Evolutionary conservation across 2,888 invertebrate genomes (phyloP), one percentile per base, ranked within the genome.

Genomic region (Achlya flavicornis): DNA sequence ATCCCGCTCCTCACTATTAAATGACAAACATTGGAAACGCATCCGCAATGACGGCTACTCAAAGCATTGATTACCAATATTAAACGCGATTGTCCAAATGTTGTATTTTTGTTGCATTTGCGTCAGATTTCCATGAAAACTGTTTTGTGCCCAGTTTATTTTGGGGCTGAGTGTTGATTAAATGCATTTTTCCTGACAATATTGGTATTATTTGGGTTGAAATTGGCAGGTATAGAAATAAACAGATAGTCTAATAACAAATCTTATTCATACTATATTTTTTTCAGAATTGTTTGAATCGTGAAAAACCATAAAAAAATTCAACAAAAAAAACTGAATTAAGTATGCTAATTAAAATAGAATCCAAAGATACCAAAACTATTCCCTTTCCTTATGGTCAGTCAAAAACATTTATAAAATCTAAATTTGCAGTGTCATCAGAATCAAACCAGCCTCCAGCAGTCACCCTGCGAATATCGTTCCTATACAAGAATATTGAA

Each of bases 1-100:
- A 19, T 10, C 53, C 10, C 53, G 6, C 53, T 53, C 53, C 53
- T 53, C 63, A 69, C 65, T 66, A 71, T 72, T 81, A 79, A 79
- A 80, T 82, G 83, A 84, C 83, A 82, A 87, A 89, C 88, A 89
- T 74, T 71, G 86, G 79, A 87, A 86, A 77, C 74, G 83, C 85
- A 85, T 86, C 76, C 68, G 67, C 64, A 69, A 66, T 72, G 72
- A 70, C 81, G 76, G 77, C 74, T 68, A 74, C 79, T 83, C 85
- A 84, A 83, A 84, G 84, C 83, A 85, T 87, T 83, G 80, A 87
- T 86, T 64, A 58, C 61, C 61, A 26, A 62, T 58, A 58, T 58
- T 19, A 10, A 19, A 26, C 26, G 57, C 16, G 16, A 19, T 38
- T 57, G 43, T 26, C 35, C 38, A 57, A 62, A 57, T 12, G 57